Percentiles rank a stretch among this genome's conserved stretches.
These are phyloP conservation scores for Seira musarum DNA, from an alignment of 2,888 invertebrate genomes.

Conservation along the genomic window DNA sequence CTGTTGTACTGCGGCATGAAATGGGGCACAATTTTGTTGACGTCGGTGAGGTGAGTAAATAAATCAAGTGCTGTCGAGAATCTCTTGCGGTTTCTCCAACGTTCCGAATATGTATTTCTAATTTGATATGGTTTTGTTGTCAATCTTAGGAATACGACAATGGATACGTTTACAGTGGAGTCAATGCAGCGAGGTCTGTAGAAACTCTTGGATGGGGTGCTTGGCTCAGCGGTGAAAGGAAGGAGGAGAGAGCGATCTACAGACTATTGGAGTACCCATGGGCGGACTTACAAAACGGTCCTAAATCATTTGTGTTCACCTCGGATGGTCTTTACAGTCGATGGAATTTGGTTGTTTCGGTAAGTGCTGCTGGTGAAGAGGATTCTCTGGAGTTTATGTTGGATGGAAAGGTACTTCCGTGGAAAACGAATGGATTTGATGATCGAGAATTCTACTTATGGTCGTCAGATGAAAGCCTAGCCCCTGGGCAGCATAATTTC, in stretches of 20 bases:
- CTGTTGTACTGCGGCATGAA: constrained; percentile 63
- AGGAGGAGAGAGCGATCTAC: constrained; percentile 61
- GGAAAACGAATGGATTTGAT: constrained; percentile 60
- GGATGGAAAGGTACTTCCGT: constrained; percentile 65
- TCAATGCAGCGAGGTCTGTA: constrained; percentile 55
- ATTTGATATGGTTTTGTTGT: too few relatives aligned
- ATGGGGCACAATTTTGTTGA: constrained; percentile 61
- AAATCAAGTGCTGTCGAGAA: too few relatives aligned
- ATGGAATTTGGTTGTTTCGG: constrained; percentile 63
- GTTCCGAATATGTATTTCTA: too few relatives aligned
- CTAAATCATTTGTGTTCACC: neutral
- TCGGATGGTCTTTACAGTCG: constrained; percentile 62
- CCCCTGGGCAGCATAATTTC: constrained; percentile 59
- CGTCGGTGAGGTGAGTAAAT: constrained; percentile 54
- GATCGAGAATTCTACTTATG: constrained; percentile 67
- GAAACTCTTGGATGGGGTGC: constrained; percentile 54
- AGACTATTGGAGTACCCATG: constrained; percentile 64
- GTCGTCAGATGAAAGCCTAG: constrained; percentile 59
- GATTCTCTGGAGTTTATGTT: constrained; percentile 63
- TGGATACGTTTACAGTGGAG: constrained; percentile 60
- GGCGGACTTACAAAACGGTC: too few relatives aligned
- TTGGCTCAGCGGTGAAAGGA: constrained; percentile 58
- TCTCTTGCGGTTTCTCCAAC: too few relatives aligned
- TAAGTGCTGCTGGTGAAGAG: constrained; percentile 63
- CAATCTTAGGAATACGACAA: constrained; percentile 63